Base-by-base conservation (phyloP, 2,113 vertebrate genomes). In the Salvelinus fontinalis region DNA sequence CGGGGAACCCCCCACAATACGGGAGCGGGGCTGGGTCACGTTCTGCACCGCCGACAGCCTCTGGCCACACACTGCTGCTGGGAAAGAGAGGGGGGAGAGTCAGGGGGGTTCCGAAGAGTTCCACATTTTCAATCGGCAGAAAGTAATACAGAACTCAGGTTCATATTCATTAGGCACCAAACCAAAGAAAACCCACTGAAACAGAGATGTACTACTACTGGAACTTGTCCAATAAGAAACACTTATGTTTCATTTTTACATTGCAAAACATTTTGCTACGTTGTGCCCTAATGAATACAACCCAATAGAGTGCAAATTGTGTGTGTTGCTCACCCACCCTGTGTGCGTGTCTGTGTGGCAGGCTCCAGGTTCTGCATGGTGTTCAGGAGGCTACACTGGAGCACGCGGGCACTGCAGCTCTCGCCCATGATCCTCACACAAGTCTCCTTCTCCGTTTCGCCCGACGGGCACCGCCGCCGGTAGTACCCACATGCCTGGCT, bases 401-500 rank as follows among this genome's bases (percentile, higher is more conserved):
- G 90, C 64, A 94, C 92, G 0, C 91, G 92, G 48, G 90, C 89
- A 0, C 92, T 94, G 88, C 94, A 95, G 54, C 93, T 93, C 84
- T 94, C 92, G 1, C 92, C 91, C 93, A 94, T 94, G 79, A 92
- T 87, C 79, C 91, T 82, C 73, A 94, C 85, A 80, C 94, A 95
- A 80, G 73, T 84, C 71, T 93, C 92, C 22, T 81, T 87, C 75
- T 90, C 84, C 66, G 77, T 24, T 1, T 91, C 85, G 1, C 1
- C 88, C 16, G 74, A 29, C 1, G 81, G 89, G 75, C 96, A 97
- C 73, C 93, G 92, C 1, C 24, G 91, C 74, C 90, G 93, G 83
- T 97, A 97, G 84, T 93, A 93, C 0, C 93, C 92, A 79, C 96
- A 97, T 11, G 91, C 91, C 84, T 94, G 94, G 85, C 96, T 96